Conservation (phyloP, 2,888 invertebrate species). For the Malthinus seriepunctatus region DNA sequence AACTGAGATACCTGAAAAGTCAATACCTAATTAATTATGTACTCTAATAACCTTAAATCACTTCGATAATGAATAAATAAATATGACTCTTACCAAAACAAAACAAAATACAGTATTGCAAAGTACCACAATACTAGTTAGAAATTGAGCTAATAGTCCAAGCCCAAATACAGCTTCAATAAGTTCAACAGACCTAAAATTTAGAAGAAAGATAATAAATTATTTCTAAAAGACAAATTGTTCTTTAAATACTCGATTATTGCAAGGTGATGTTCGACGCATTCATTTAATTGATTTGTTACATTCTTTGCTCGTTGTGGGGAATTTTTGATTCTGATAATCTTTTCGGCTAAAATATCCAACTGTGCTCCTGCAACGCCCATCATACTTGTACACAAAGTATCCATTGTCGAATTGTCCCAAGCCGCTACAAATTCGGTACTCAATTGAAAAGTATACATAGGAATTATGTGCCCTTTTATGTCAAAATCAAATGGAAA, state of each 20-base stretch:
- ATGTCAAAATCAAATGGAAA: slow-evolving; percentile 30
- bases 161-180: slow-evolving; percentile 19
- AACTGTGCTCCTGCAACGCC: slow-evolving; percentile 19
- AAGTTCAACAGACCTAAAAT: slow-evolving; percentile 18
- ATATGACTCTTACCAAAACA: slow-evolving; percentile 12
- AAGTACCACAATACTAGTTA: slow-evolving; percentile 20
- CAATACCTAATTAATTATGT: neutral
- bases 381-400: slow-evolving; percentile 18
- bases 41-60: no score
- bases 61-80: neutral
- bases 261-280: slow-evolving; percentile 20
- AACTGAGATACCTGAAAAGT: slow-evolving; percentile 8
- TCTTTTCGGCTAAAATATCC: slow-evolving; percentile 18
- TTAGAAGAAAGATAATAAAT: no score
- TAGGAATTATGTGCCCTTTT: slow-evolving; percentile 12
- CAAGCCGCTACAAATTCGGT: slow-evolving; percentile 17
- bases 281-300: slow-evolving; percentile 9
- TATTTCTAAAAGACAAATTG: neutral
- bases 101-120: slow-evolving; percentile 25
- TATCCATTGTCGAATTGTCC: slow-evolving; percentile 27
- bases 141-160: slow-evolving; percentile 25
- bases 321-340: neutral
- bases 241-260: slow-evolving; percentile 12
- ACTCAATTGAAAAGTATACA: slow-evolving; percentile 25
- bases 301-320: neutral